A percentile compares a stretch with the other conserved stretches of the same genome.
phyloP scores from a whole-genome alignment of 2,113 vertebrate genomes.

The Baryphthengus martii region DNA sequence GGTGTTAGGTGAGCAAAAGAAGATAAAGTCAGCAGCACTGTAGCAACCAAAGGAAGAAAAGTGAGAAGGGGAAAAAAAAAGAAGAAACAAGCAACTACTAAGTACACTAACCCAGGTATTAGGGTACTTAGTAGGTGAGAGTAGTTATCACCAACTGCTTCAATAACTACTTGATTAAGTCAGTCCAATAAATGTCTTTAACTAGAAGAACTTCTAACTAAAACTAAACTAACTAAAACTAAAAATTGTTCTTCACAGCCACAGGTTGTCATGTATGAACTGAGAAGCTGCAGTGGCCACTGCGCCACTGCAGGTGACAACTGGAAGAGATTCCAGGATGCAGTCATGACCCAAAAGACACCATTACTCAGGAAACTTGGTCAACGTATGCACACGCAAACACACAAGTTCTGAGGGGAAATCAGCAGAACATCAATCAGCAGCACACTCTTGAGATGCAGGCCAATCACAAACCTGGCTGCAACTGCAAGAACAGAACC shows the following conservation, averaged over 20 bases:
- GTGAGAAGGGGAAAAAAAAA: too few relatives aligned
- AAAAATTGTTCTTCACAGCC: neutral
- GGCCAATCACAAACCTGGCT: neutral
- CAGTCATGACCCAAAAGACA: neutral
- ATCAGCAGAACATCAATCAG: neutral
- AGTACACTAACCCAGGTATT: neutral
- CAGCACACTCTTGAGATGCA: neutral
- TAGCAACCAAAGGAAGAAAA: neutral
- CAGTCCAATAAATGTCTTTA: neutral
- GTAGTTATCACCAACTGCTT: neutral
- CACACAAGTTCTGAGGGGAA: neutral
- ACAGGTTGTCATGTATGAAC: neutral
- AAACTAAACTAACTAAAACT: neutral
- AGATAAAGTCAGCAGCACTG: neutral
- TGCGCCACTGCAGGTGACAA: neutral
- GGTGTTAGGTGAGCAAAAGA: neutral
- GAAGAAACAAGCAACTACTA: neutral
- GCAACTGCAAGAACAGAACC: neutral
- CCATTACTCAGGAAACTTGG: neutral
- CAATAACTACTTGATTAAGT: neutral
- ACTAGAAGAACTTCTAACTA: neutral
- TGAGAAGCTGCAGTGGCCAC: neutral
- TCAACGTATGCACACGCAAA: accelerated
- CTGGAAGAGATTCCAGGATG: neutral
- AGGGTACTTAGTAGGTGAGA: neutral